phyloP scores from a whole-genome alignment of 1,140 invertebrate species.

The Trachelipus rathkii region DNA sequence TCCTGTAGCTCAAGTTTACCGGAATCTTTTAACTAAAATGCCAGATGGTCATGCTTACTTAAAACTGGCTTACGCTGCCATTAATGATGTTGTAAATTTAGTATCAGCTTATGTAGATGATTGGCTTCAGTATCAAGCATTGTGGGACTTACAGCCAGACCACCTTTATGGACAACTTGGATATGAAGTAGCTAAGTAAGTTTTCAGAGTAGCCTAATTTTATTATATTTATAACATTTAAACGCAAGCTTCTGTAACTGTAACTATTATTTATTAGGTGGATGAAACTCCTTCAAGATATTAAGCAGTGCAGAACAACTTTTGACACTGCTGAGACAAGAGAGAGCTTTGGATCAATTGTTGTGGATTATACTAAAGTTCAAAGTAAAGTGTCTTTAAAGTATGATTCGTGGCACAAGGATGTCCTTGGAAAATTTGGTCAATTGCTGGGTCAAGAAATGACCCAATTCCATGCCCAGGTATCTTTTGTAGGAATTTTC shows the following conservation, averaged over 20 bases:
- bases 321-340: conserved; percentile 98
- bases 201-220: conserved; percentile 49
- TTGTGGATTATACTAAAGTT: conserved; percentile 97
- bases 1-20: conserved; percentile 80
- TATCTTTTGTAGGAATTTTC: too few relatives aligned
- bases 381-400: conserved; percentile 98
- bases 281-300: conserved; percentile 59
- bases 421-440: conserved; percentile 95
- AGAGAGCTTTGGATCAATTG: conserved; percentile 92
- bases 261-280: too few relatives aligned
- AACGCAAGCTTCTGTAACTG: too few relatives aligned
- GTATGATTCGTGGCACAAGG: conserved; percentile 99
- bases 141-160: conserved; percentile 98
- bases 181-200: conserved; percentile 91
- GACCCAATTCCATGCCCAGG: too few relatives aligned
- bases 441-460: conserved; percentile 61
- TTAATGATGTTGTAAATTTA: conserved; percentile 35
- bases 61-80: conserved; percentile 61
- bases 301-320: conserved; percentile 93
- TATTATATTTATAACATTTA: too few relatives aligned
- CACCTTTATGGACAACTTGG: conserved; percentile 87
- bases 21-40: conserved; percentile 42
- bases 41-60: conserved; percentile 86
- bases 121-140: conserved; percentile 92
- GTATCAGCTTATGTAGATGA: conserved; percentile 77